Base-by-base conservation (phyloP, 2,113 vertebrate species). In the Microtus pennsylvanicus region DNA sequence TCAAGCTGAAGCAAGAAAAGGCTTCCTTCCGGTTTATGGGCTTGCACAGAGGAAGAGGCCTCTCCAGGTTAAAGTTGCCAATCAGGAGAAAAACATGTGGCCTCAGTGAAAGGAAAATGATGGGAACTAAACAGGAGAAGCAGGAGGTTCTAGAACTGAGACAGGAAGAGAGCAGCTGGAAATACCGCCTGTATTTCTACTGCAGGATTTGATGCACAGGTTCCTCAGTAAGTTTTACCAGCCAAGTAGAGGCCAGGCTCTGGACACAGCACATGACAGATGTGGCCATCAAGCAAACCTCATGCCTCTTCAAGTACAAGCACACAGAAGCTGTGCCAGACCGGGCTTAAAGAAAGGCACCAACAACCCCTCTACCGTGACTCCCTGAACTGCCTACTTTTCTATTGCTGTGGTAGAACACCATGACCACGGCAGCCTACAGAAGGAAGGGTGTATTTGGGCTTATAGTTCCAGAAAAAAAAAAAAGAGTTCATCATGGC, bases 141-240 rank as follows among this genome's bases (percentile, higher is more conserved):
- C 33, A 75, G 21, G 45, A 70, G 26, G 50, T 22, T 63, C 10
- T 5, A 83, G 42, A 65, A 42, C 14, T 1, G 19, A n/a, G 38
- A 47, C 12, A n/a, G 33, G 11, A 81, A 1, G n/a, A 1, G 38
- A 38, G 30, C 10, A 45, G 47, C 35, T n/a, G 30, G 42, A 63
- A 14, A 5, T 21, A 5, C 2, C 0, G 1, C 2, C 19, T 33
- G 1, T 6, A 13, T 16, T 1, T 52, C 61, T 4, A 21, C 16
- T 7, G 0, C 6, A 10, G 38, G 50, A 28, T 63, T 52, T 52
- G 6, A 38, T 5, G 5, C 7, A n/a, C 21, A 11, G 61, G 55
- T 9, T 7, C 30, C 4, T 33, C 26, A 8, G 55, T 9, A 16
- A 7, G 30, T 9, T 74, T 22, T 5, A 52, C 42, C 12, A 17